Percentiles rank a stretch among this genome's conserved stretches.
Evolutionary conservation across 1,140 invertebrate genomes (phyloP).

Genomic region (Amphibalanus amphitrite): DNA sequence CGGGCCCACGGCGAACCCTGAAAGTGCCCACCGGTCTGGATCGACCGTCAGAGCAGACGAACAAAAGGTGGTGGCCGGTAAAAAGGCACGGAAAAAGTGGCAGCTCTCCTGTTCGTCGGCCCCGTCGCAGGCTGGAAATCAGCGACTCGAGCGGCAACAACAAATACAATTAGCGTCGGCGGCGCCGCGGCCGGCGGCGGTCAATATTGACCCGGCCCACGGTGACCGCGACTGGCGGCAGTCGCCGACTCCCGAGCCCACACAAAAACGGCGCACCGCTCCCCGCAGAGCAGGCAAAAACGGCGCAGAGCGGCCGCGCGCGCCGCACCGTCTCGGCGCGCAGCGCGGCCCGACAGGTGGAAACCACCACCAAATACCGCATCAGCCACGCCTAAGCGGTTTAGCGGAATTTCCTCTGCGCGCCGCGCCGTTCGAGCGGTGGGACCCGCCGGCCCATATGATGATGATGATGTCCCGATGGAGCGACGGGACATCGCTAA

Average conservation of each 20-base stretch:
- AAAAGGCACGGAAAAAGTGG: not conserved
- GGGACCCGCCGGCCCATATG: too few relatives aligned
- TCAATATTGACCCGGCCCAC: not conserved
- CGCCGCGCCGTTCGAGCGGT: too few relatives aligned
- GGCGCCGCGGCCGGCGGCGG: too few relatives aligned
- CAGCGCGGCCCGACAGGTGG: not conserved
- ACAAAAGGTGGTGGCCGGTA: not conserved
- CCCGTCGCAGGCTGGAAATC: too few relatives aligned
- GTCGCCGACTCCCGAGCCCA: not conserved
- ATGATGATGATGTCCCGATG: too few relatives aligned
- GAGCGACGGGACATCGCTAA: too few relatives aligned
- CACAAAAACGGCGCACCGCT: not conserved
- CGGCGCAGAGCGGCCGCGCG: too few relatives aligned
- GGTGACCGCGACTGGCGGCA: not conserved
- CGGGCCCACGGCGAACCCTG: not conserved
- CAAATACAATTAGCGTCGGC: too few relatives aligned
- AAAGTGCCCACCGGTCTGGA: not conserved
- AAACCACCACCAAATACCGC: not conserved
- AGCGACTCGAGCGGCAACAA: too few relatives aligned
- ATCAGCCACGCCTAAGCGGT: not conserved
- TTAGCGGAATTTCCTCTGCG: not conserved
- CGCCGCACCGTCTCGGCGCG: too few relatives aligned
- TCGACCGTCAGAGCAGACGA: not conserved
- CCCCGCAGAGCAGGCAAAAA: not conserved
- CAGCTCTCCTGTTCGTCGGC: not conserved